Evolutionary conservation across 2,888 invertebrate species (phyloP).

Genomic region (Byasa hedistus): DNA sequence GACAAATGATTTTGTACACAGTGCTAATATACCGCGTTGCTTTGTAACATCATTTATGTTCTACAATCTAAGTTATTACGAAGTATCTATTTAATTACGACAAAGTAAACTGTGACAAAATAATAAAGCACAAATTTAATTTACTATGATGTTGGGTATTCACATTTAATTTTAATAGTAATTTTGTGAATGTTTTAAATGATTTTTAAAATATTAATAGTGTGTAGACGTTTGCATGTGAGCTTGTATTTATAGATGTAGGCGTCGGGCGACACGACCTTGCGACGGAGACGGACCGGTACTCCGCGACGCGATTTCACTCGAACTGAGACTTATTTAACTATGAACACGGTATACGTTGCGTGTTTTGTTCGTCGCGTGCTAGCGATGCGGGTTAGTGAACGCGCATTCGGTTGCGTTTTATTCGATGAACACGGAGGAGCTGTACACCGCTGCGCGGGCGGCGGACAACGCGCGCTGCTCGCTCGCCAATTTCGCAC

Average conservation of each 20-base stretch:
- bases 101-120: no score
- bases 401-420: constrained; percentile 39
- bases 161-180: no score
- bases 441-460: constrained; percentile 36
- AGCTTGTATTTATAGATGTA: constrained; percentile 74
- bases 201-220: constrained; percentile 33
- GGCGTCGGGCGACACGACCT: constrained; percentile 70
- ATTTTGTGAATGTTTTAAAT: constrained; percentile 11
- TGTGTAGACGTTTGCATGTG: constrained; percentile 75
- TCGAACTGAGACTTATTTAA: constrained; percentile 21
- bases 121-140: no score
- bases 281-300: constrained; percentile 64
- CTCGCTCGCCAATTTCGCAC: constrained; percentile 74
- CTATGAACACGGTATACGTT: background rate
- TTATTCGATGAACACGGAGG: constrained; percentile 22
- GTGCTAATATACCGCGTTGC: no score
- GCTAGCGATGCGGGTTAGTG: background rate
- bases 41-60: no score
- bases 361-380: constrained; percentile 19
- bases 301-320: constrained; percentile 43
- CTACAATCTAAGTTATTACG: no score
- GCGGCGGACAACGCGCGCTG: constrained; percentile 57
- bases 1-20: no score
- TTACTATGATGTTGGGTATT: no score
- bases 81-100: no score